Evolutionary conservation across 1,140 invertebrate species (phyloP).

Genomic region (Drosophila virilis): DNA sequence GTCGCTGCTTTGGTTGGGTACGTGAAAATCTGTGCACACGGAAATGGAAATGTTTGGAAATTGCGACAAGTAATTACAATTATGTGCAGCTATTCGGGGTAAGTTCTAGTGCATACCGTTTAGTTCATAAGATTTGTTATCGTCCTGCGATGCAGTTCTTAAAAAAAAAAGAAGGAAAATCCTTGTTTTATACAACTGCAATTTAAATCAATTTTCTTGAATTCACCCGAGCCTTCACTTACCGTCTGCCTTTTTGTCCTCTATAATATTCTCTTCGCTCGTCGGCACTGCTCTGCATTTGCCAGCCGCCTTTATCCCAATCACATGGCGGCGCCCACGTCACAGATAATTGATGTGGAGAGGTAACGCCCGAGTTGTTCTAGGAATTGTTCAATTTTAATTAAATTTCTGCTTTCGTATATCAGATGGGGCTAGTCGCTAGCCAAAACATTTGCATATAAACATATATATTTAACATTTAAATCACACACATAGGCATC

Average conservation of each 20-base stretch:
- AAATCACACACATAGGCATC: slow-evolving; percentile 11
- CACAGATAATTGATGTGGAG: slow-evolving; percentile 81
- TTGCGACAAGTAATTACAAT: slow-evolving; percentile 9
- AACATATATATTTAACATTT: slow-evolving; percentile 4
- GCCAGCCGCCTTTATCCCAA: slow-evolving; percentile 66
- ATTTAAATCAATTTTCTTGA: background rate
- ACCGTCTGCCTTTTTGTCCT: slow-evolving; percentile 65
- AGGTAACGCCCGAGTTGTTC: slow-evolving; percentile 75
- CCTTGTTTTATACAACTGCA: slow-evolving; percentile 4
- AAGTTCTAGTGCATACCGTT: slow-evolving; percentile 53
- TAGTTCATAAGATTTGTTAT: slow-evolving; percentile 61
- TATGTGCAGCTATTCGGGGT: background rate
- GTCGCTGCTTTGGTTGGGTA: slow-evolving; percentile 69
- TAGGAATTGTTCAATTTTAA: slow-evolving; percentile 47
- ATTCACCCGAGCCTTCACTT: slow-evolving; percentile 21
- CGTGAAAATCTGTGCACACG: slow-evolving; percentile 55
- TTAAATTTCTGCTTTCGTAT: slow-evolving; percentile 11
- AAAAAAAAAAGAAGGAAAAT: background rate
- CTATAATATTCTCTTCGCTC: slow-evolving; percentile 63
- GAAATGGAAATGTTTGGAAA: slow-evolving; percentile 1
- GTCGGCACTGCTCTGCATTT: slow-evolving; percentile 73
- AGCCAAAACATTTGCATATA: background rate
- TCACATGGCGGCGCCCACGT: slow-evolving; percentile 82
- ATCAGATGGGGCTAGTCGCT: slow-evolving; percentile 9
- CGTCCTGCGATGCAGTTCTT: slow-evolving; percentile 73